Evolutionary conservation across 2,888 invertebrate species (phyloP).

Genomic region (Parnassius glacialis): DNA sequence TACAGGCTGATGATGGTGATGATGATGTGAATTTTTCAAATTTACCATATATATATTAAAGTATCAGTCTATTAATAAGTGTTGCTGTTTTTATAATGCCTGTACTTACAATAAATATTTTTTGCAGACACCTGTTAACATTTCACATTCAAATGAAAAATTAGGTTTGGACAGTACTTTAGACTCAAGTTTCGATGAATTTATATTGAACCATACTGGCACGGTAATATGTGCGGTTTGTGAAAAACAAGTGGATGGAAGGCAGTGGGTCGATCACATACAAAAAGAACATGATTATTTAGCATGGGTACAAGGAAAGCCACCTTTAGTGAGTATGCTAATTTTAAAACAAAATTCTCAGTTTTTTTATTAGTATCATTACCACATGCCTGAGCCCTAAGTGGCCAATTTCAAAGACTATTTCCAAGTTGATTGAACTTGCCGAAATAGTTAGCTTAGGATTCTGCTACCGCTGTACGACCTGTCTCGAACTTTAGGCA

Average conservation of each 20-base stretch:
- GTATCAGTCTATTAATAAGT: too few species aligned
- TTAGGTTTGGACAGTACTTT: background rate
- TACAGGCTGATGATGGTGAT: too few species aligned
- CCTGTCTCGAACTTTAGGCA: too few species aligned
- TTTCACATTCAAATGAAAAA: background rate
- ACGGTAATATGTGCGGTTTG: slow-evolving; percentile 37
- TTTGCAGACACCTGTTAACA: background rate
- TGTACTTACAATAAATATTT: background rate
- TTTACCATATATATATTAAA: too few species aligned
- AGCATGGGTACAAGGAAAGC: slow-evolving; percentile 36
- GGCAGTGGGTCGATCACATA: slow-evolving; percentile 36
- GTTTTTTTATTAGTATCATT: too few species aligned
- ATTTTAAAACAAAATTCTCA: background rate
- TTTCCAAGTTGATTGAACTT: background rate
- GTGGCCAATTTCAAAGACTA: too few species aligned
- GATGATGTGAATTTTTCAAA: too few species aligned
- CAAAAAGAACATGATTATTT: slow-evolving; percentile 36
- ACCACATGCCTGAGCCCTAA: too few species aligned
- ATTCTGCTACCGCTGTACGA: too few species aligned
- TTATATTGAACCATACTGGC: background rate
- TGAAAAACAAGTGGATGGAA: slow-evolving; percentile 16
- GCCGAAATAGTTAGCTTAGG: too few species aligned
- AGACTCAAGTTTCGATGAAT: background rate
- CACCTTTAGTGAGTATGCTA: slow-evolving; percentile 32
- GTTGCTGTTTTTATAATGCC: too few species aligned